Evolutionary conservation across 1,140 invertebrate genomes (phyloP), one percentile per base, ranked within the genome.

Genomic region (Wiebesia pumilae): DNA sequence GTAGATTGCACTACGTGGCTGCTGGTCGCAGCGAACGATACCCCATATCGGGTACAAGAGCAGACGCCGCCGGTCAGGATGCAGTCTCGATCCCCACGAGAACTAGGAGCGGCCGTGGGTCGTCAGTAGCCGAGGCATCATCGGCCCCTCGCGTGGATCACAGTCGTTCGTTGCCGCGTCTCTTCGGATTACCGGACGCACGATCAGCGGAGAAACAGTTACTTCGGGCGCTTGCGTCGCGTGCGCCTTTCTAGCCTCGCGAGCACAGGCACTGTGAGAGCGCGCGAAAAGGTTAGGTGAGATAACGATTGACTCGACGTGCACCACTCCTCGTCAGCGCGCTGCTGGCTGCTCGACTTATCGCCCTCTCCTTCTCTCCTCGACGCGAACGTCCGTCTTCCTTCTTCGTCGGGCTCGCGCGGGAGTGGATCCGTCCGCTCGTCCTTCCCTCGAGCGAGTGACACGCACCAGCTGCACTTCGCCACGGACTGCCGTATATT

Each of bases 231-330:
- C 10, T 54, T 54, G 7, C 51, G 51, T 54, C 14, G 58, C 27
- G 27, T 24, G 21, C 58, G 58, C 58, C 24, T 62, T 27, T 12
- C 12, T 35, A 14, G n/a, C 10, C 30, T 35, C 67, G 30, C 1
- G 6, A n/a, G 9, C 21, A 3, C 21, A 27, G 3, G 24, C 0
- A 62, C 0, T 62, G 9, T 0, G 27, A 27, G 87, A 85, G 85
- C 79, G 87, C 88, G 83, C 85, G 88, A 89, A 89, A 91, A 92
- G 91, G 92, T 93, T 93, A 93, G 90, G 90, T 91, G 87, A 91
- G 91, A 91, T 92, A 93, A 93, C 91, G 92, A 93, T 93, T 93
- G 90, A 85, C 84, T 85, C 24, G 65, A 81, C 67, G 84, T 81
- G 79, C 79, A 86, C 79, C 84, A 86, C 84, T 81, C 78, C 84